These are phyloP conservation scores for Takifugu rubripes DNA, from an alignment of 2,797 vertebrate genomes.

Conservation along the genomic window DNA sequence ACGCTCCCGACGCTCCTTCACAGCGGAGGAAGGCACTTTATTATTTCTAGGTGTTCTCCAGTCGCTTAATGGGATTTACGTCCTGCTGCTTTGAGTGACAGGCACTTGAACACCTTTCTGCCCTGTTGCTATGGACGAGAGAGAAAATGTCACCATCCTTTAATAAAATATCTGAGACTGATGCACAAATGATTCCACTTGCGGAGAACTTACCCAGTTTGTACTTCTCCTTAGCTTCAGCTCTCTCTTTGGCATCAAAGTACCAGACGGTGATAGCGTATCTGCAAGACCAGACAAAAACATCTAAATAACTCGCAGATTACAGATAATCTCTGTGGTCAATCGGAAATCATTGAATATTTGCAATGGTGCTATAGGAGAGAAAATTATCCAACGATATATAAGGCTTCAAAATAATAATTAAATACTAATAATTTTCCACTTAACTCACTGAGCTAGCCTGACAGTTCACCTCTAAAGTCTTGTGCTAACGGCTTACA, in stretches of 20 bases:
- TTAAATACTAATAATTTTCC: no score
- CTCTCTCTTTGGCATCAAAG: conserved; percentile 90
- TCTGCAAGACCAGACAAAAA: conserved; percentile 54
- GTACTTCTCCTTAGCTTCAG: conserved; percentile 89
- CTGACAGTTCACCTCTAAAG: no score
- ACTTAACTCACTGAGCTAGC: no score
- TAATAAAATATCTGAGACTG: neutral
- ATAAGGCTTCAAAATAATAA: no score
- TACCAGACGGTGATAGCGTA: conserved; percentile 94
- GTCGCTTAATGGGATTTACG: conserved; percentile 63
- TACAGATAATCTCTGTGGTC: neutral
- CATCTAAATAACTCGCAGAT: neutral
- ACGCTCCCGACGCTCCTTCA: conserved; percentile 29
- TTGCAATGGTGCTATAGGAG: no score
- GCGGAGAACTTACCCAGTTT: conserved; percentile 72
- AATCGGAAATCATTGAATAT: neutral
- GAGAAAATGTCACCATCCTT: neutral
- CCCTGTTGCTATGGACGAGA: conserved; percentile 73
- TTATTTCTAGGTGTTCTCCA: conserved; percentile 47
- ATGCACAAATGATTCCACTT: neutral
- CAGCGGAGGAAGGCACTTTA: conserved; percentile 62
- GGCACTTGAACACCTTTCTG: conserved; percentile 86
- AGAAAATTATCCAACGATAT: no score
- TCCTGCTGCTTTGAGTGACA: conserved; percentile 76
- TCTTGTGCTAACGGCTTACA: no score